These are phyloP conservation scores for Columbina picui DNA, from an alignment of 2,113 vertebrate genomes.

Conservation along the genomic window DNA sequence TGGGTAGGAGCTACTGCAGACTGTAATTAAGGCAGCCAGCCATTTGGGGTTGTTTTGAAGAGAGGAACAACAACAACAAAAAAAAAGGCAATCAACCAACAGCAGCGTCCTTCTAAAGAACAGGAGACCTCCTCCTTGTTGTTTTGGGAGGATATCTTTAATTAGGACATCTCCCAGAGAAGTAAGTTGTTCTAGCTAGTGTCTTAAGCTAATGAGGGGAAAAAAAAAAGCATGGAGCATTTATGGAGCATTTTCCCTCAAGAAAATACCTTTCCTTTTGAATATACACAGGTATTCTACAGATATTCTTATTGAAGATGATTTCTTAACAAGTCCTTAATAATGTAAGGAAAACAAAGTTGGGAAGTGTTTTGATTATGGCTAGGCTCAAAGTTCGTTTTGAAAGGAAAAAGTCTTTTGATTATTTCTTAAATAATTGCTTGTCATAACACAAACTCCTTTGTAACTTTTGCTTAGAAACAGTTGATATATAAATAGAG, in stretches of 20 bases:
- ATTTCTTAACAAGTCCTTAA: neutral
- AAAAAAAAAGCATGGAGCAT: neutral
- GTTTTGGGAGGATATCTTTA: neutral
- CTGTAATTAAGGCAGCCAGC: slow-evolving; percentile 34
- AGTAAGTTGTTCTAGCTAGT: neutral
- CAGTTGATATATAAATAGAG: slow-evolving; percentile 39
- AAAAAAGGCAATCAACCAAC: neutral
- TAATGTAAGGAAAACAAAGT: neutral
- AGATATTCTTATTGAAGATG: neutral
- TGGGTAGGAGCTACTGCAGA: neutral
- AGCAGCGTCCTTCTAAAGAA: neutral
- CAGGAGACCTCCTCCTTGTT: neutral
- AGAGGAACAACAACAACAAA: no score
- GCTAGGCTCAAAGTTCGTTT: neutral
- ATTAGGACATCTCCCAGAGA: neutral
- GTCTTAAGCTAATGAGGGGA: neutral
- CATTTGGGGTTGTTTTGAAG: neutral
- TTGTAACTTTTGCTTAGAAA: slow-evolving; percentile 1
- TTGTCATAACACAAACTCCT: neutral
- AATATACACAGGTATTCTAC: neutral
- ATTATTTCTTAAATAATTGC: slow-evolving; percentile 40
- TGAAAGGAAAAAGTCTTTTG: neutral
- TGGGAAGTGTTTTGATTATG: neutral
- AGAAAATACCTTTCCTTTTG: neutral
- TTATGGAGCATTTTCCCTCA: neutral